Conservation (phyloP, 30 jellyfish, hydroid and myxozoan genomes). For the Haliclystus octoradiatus region DNA sequence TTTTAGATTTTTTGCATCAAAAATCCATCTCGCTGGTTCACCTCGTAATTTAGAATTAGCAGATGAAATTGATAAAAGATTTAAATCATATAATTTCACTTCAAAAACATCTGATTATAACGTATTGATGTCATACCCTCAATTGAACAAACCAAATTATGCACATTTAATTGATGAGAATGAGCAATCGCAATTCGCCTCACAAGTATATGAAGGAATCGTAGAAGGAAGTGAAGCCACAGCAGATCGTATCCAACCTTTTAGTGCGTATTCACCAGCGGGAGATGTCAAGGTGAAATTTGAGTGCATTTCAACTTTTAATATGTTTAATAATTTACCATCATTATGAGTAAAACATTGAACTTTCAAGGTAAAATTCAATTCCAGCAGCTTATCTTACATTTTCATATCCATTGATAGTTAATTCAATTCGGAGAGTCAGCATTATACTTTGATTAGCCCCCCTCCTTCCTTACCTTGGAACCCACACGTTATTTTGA, state of each 20-base stretch:
- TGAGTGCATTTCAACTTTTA: too few species aligned
- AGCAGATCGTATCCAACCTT: slow-evolving; percentile 51
- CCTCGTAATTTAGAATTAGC: slow-evolving; percentile 68
- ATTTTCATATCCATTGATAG: too few species aligned
- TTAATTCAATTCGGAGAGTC: too few species aligned
- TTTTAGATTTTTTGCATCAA: slow-evolving; percentile 54
- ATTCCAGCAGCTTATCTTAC: too few species aligned
- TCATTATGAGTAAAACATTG: too few species aligned
- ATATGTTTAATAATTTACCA: too few species aligned
- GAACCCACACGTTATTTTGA: too few species aligned
- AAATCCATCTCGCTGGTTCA: slow-evolving; percentile 75
- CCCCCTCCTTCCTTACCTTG: too few species aligned
- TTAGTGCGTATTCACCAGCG: slow-evolving; percentile 71
- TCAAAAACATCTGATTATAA: slow-evolving; percentile 49
- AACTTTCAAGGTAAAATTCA: neutral
- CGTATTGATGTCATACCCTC: slow-evolving; percentile 63
- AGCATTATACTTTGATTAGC: too few species aligned
- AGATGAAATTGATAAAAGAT: slow-evolving; percentile 40
- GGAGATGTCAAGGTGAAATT: slow-evolving; percentile 65
- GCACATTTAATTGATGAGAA: slow-evolving; percentile 37
- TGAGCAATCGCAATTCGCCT: slow-evolving; percentile 26
- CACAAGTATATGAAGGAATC: slow-evolving; percentile 50
- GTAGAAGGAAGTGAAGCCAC: slow-evolving; percentile 38
- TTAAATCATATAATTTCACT: slow-evolving; percentile 44
- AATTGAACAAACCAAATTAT: slow-evolving; percentile 38